These are phyloP conservation scores for Machimus rusticus DNA, from an alignment of 2,888 invertebrate genomes.

Conservation along the genomic window DNA sequence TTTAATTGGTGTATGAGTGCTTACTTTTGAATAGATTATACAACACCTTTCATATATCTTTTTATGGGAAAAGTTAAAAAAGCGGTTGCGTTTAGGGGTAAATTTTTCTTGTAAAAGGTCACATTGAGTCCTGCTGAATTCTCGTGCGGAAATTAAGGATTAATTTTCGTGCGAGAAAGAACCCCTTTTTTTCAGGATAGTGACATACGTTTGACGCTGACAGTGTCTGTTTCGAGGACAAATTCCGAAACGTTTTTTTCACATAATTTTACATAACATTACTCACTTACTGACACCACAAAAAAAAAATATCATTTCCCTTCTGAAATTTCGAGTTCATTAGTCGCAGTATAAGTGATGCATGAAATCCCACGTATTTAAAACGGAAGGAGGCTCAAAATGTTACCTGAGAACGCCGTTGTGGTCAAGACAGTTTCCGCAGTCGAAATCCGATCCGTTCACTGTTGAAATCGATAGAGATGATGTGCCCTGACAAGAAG, in stretches of 20 bases:
- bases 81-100: neutral
- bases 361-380: conserved; percentile 33
- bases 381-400: conserved; percentile 29
- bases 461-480: conserved; percentile 61
- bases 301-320: conserved; percentile 32
- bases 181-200: neutral
- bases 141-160: neutral
- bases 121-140: neutral
- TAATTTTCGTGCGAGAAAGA: neutral
- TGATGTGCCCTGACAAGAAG: conserved; percentile 62
- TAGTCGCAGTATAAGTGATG: conserved; percentile 24
- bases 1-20: neutral
- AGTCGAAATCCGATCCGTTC: conserved; percentile 62
- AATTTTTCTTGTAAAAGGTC: neutral
- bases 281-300: conserved; percentile 20
- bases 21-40: neutral
- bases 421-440: conserved; percentile 63
- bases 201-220: conserved; percentile 11
- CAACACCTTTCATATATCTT: neutral
- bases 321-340: conserved; percentile 38
- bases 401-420: conserved; percentile 50
- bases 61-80: neutral
- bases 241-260: conserved; percentile 9
- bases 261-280: conserved; percentile 10
- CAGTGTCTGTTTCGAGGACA: conserved; percentile 8